Evolutionary conservation across 2,113 vertebrate genomes (phyloP).

Genomic region (Penelope pileata): DNA sequence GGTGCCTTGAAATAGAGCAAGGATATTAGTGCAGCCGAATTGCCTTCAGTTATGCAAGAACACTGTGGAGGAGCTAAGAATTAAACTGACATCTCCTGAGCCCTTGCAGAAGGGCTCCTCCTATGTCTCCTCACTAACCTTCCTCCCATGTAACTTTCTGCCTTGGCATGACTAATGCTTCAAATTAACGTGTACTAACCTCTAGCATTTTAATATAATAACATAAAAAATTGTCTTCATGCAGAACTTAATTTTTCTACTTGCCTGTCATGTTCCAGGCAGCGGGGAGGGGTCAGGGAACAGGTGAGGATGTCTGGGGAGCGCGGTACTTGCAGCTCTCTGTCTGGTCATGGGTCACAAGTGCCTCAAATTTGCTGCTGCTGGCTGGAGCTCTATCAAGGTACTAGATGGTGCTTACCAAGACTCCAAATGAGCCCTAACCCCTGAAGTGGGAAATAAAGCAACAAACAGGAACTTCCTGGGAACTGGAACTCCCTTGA

Average conservation of each 20-base stretch:
- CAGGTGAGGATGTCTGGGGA: neutral
- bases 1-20: neutral
- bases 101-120: neutral
- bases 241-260: neutral
- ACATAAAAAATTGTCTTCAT: slow-evolving; percentile 22
- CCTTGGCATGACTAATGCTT: neutral
- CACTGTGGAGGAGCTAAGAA: neutral
- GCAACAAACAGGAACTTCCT: neutral
- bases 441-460: slow-evolving; percentile 39
- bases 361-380: neutral
- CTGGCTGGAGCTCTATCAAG: neutral
- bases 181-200: neutral
- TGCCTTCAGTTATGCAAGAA: neutral
- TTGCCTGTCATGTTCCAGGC: slow-evolving; percentile 12
- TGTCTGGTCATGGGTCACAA: neutral
- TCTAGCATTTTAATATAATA: slow-evolving; percentile 19
- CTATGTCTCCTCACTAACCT: neutral
- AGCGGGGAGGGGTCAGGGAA: neutral
- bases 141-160: neutral
- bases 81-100: neutral
- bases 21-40: neutral
- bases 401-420: neutral
- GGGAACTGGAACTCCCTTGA: slow-evolving; percentile 18
- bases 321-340: neutral
- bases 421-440: slow-evolving; percentile 17